Base-by-base conservation (phyloP, 2,797 vertebrate genomes). In the Psittacula derbiana region DNA sequence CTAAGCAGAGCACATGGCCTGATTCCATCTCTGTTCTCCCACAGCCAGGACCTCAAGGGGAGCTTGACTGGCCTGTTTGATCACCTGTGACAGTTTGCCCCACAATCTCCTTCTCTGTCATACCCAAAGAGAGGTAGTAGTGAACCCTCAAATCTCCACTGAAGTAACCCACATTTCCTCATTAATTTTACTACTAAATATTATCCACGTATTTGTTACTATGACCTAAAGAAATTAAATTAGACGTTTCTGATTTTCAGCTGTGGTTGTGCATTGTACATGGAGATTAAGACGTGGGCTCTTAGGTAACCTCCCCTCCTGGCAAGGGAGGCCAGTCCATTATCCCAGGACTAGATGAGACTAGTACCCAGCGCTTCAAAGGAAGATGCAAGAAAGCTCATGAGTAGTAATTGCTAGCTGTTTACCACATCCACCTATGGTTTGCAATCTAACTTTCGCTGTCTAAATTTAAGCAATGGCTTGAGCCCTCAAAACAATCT, bases 381-480 rank as follows among this genome's bases (percentile, higher is more conserved):
- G 61, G 18, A 89, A 92, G 47, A 44, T 49, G 43, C 47, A 87
- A 40, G 40, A 92, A 88, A 72, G 25, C 25, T 69, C 53, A 49
- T 10, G 27, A 64, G 46, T 44, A 84, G 41, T 65, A 86, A 80
- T 5, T 86, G 67, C 21, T 43, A 67, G 31, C 14, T 81, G 11
- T 61, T 87, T 80, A 76, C 83, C 64, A 47, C 49, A 52, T 67
- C 31, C 66, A 55, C n/a, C 47, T 82, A 46, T 41, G 46, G 27
- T 53, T 76, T 75, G 46, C n/a, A 44, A 38, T 10, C 44, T 44
- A 76, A 41, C 36, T 92, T 70, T 60, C 41, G 85, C 12, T n/a
- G 16, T 43, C 47, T 71, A 67, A 67, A 61, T 73, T 74, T 31
- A 67, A 64, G 33, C 44, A 87, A 76, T 30, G 33, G 24, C 87